Percentiles rank a stretch among this genome's conserved stretches.
These are phyloP conservation scores for Crenuchus spilurus DNA, from an alignment of 2,797 vertebrate genomes.

Conservation along the genomic window DNA sequence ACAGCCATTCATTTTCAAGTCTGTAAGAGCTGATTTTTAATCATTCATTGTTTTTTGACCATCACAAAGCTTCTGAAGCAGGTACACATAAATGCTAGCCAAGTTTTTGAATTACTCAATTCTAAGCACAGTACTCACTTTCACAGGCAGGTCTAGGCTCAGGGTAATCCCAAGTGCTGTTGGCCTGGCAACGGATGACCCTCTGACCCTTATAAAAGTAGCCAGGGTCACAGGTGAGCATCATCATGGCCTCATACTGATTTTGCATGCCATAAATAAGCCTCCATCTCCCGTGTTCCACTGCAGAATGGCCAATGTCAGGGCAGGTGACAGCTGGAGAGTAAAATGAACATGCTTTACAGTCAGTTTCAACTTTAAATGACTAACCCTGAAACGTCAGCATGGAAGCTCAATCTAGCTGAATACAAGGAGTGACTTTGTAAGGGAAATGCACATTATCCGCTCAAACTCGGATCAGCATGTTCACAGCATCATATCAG, in stretches of 20 bases:
- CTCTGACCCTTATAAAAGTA: conserved; percentile 94
- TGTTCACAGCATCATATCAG: no score
- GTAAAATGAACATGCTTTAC: background rate
- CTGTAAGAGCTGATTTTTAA: no score
- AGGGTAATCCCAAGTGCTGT: conserved; percentile 91
- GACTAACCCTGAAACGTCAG: background rate
- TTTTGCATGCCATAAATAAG: conserved; percentile 94
- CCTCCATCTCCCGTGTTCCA: conserved; percentile 94
- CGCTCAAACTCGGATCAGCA: no score
- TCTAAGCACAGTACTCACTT: conserved; percentile 78
- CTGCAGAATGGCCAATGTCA: conserved; percentile 86
- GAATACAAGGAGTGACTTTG: background rate
- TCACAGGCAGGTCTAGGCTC: conserved; percentile 87
- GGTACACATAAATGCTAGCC: background rate
- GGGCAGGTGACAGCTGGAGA: conserved; percentile 88
- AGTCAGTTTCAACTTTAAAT: conserved; percentile 1
- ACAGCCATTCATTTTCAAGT: no score
- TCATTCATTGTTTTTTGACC: background rate
- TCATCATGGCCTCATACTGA: conserved; percentile 92
- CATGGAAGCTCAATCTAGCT: background rate
- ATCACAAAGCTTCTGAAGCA: background rate
- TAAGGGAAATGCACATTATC: no score
- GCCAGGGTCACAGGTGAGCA: conserved; percentile 95
- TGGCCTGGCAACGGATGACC: conserved; percentile 91
- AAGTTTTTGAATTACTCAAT: background rate